phyloP scores from a whole-genome alignment of 2,888 invertebrate species.

The Petrolisthes cinctipes region DNA sequence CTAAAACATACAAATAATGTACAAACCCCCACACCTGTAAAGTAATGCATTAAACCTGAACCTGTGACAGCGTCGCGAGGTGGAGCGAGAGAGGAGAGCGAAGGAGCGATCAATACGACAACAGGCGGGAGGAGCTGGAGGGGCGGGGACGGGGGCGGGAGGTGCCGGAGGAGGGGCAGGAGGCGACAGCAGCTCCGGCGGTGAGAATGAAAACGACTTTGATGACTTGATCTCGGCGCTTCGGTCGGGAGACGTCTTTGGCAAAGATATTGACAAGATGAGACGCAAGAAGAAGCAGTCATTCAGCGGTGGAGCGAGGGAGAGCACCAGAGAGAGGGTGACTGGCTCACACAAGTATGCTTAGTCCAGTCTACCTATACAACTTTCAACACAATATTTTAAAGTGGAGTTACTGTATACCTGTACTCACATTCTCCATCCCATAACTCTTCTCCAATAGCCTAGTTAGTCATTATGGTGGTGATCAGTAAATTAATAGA shows the following conservation, averaged over 20 bases:
- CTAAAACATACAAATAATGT: no score
- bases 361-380: neutral
- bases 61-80: conserved; percentile 49
- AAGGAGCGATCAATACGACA: conserved; percentile 35
- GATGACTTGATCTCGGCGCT: conserved; percentile 95
- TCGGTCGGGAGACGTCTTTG: conserved; percentile 93
- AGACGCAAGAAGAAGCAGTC: conserved; percentile 75
- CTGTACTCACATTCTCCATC: no score
- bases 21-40: no score
- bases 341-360: conserved; percentile 55
- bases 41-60: no score
- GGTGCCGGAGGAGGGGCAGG: conserved; percentile 70
- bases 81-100: conserved; percentile 57
- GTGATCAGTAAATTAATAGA: no score
- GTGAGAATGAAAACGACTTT: conserved; percentile 83
- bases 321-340: conserved; percentile 51
- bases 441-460: no score
- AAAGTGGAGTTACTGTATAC: no score
- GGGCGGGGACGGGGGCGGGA: conserved; percentile 61
- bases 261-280: conserved; percentile 94
- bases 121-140: conserved; percentile 18
- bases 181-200: conserved; percentile 66
- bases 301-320: conserved; percentile 42
- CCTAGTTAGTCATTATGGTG: no score
- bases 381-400: no score